phyloP scores from a whole-genome alignment of 2,888 invertebrate genomes.

The Drosophila imparisetae region DNA sequence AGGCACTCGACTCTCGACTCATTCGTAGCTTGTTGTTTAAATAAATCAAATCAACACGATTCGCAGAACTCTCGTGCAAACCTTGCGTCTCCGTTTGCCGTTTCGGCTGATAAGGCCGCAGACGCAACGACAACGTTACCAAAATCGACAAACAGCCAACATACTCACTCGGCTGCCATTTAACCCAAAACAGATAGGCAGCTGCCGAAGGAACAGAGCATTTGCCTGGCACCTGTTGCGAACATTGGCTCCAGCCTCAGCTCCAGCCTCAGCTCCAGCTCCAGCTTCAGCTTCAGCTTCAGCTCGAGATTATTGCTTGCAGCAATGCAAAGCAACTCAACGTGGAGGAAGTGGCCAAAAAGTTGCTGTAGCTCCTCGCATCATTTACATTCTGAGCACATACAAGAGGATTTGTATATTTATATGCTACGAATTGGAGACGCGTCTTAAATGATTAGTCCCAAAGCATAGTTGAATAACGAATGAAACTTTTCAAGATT shows the following conservation, averaged over 20 bases:
- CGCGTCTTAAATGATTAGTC: neutral
- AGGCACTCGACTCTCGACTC: slow-evolving; percentile 5
- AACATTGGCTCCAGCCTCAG: neutral
- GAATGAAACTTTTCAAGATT: neutral
- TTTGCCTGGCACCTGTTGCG: slow-evolving; percentile 17
- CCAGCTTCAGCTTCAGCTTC: neutral
- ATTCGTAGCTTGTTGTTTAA: slow-evolving; percentile 47
- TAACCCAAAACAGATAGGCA: neutral
- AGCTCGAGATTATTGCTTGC: neutral
- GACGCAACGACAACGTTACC: slow-evolving; percentile 35
- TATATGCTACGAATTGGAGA: neutral
- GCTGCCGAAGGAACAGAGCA: neutral
- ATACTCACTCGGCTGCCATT: neutral
- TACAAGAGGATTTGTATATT: neutral
- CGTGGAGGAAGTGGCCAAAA: neutral
- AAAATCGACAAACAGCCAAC: slow-evolving; percentile 13
- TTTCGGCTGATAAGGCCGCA: slow-evolving; percentile 54
- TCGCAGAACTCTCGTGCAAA: slow-evolving; percentile 68
- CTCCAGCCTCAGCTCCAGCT: neutral
- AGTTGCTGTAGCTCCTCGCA: neutral
- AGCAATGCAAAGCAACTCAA: neutral
- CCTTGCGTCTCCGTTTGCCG: slow-evolving; percentile 12
- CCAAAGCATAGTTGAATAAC: neutral
- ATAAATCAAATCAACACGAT: slow-evolving; percentile 82
- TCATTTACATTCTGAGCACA: neutral